Conservation (phyloP, 2,888 invertebrate species). For the Lycophotia porphyrea region DNA sequence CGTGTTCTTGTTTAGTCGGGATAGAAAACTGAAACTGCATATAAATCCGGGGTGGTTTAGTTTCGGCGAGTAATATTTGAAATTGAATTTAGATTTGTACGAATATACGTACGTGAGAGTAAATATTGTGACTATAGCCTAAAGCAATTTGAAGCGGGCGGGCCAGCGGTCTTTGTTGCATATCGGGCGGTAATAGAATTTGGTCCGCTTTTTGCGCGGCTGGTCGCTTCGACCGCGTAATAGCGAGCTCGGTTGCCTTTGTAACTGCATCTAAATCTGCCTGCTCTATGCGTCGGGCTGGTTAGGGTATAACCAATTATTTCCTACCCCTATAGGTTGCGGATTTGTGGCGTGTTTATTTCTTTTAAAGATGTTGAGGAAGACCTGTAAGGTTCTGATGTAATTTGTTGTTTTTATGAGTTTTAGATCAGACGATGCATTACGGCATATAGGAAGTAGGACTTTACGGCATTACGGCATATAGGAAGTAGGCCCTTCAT, state of each 20-base stretch:
- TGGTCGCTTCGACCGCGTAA: constrained; percentile 83
- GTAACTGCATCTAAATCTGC: constrained; percentile 88
- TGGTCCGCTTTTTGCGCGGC: constrained; percentile 89
- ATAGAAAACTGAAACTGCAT: constrained; percentile 40
- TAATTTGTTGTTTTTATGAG: not conserved
- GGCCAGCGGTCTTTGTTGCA: constrained; percentile 89
- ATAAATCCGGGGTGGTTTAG: constrained; percentile 50
- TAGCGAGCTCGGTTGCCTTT: constrained; percentile 87
- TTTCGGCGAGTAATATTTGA: constrained; percentile 69
- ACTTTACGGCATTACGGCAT: too few relatives aligned
- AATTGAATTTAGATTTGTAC: constrained; percentile 81
- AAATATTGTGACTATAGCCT: constrained; percentile 88
- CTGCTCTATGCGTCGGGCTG: constrained; percentile 76
- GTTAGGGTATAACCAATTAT: constrained; percentile 80
- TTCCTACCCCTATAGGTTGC: constrained; percentile 45
- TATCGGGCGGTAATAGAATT: constrained; percentile 90
- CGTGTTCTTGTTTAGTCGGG: constrained; percentile 19
- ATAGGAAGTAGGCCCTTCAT: too few relatives aligned
- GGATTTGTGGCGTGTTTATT: constrained; percentile 26
- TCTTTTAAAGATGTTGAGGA: not conserved
- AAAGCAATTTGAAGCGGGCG: constrained; percentile 89
- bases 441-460: not conserved
- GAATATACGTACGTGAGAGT: constrained; percentile 81
- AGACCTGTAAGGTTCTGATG: not conserved
- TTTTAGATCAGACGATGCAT: not conserved